Conservation (phyloP, 2,888 invertebrate genomes). For the Drosophila stalkeri region DNA sequence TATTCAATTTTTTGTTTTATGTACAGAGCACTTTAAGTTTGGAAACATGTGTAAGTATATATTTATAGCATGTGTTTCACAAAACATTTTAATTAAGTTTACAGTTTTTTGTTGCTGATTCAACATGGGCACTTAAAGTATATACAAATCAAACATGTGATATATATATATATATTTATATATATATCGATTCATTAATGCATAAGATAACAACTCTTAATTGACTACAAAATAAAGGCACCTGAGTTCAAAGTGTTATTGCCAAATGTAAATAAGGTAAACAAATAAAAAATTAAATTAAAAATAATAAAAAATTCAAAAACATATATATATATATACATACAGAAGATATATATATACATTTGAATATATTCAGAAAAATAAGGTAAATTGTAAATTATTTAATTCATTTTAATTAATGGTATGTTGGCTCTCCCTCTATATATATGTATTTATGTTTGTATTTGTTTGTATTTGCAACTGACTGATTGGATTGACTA, state of each 20-base stretch:
- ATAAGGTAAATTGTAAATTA: slow-evolving; percentile 32
- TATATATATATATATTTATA: slow-evolving; percentile 8
- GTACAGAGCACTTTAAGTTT: slow-evolving; percentile 47
- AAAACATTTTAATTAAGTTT: slow-evolving; percentile 59
- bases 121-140: slow-evolving; percentile 45
- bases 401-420: slow-evolving; percentile 72
- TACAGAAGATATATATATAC: slow-evolving; percentile 11
- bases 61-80: slow-evolving; percentile 26
- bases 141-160: slow-evolving; percentile 32
- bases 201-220: slow-evolving; percentile 82
- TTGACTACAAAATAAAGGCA: slow-evolving; percentile 83
- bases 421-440: slow-evolving; percentile 63
- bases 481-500: slow-evolving; percentile 48
- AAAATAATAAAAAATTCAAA: slow-evolving; percentile 28
- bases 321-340: slow-evolving; percentile 29
- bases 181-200: slow-evolving; percentile 61
- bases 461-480: slow-evolving; percentile 22
- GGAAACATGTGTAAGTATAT: slow-evolving; percentile 35
- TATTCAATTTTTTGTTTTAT: slow-evolving; percentile 35
- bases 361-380: slow-evolving; percentile 12
- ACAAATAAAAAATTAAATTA: slow-evolving; percentile 27
- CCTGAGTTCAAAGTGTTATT: slow-evolving; percentile 83
- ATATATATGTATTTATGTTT: neutral
- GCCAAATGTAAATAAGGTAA: slow-evolving; percentile 66
- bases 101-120: slow-evolving; percentile 58